Base-by-base conservation (phyloP, 2,113 vertebrate genomes). In the Seriola aureovittata region DNA sequence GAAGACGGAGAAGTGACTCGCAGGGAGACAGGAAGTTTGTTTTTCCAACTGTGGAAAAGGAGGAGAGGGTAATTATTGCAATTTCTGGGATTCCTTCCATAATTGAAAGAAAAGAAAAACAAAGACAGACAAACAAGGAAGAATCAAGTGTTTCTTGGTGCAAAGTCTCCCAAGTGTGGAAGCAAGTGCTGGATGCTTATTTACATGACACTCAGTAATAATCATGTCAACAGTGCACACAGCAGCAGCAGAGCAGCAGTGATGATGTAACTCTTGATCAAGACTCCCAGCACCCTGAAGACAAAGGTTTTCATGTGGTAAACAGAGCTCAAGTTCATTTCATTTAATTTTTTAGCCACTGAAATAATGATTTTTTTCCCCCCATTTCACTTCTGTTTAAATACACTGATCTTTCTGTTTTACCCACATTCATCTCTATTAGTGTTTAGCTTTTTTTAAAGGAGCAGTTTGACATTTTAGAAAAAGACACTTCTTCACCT, bases 231-330 rank as follows among this genome's bases (percentile, higher is more conserved):
- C 75, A 44, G 54, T 25, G 38, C 54, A 13, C 54, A 16, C 64
- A 11, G 57, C 75, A 38, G 54, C 46, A 9, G 68, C 34, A 63
- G 64, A 63, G 81, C 71, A 44, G 59, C 34, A 34, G 36, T 12
- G 67, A 64, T 88, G 83, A 85, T 60, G 80, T 78, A 88, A 85
- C 34, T 8, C 11, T 8, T 9, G 66, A 84, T 63, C 73, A 84
- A 82, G 69, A 32, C 58, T 50, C 57, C 46, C 60, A 42, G 38
- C 17, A 25, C 36, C 48, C 68, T 55, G 64, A 23, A 59, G 57
- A 64, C 59, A 55, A 25, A 23, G 4, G 13, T 32, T 59, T 11
- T 50, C 19, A 2, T 36, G 67, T 25, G 34, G 19, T 14, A 59
- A 55, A 75, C 23, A 42, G 0, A 14, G 23, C 23, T 29, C 19